Conservation (phyloP, 1,140 invertebrate genomes). For the Neodiprion virginianus region DNA sequence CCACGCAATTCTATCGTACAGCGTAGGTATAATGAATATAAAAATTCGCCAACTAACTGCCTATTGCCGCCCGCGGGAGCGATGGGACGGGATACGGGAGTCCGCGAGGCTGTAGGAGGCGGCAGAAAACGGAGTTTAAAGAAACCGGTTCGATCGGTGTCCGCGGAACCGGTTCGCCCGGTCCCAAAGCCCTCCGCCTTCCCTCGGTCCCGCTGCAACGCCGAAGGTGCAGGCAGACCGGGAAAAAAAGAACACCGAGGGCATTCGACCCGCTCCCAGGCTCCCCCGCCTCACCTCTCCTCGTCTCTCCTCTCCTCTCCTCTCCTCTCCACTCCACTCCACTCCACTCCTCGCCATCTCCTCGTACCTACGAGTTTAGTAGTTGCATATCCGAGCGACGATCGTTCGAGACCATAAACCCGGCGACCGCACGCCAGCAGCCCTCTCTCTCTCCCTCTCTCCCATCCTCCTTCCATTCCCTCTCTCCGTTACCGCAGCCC, state of each 20-base stretch:
- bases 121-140: constrained; percentile 55
- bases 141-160: constrained; percentile 48
- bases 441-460: constrained; percentile 11
- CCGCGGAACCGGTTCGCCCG: constrained; percentile 51
- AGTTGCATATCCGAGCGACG: not conserved
- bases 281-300: constrained; percentile 18
- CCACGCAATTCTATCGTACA: no score
- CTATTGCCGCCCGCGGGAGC: no score
- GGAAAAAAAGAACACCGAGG: not conserved
- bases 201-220: not conserved
- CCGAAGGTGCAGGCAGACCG: not conserved
- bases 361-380: constrained; percentile 4
- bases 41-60: no score
- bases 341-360: constrained; percentile 25
- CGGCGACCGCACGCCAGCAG: not conserved
- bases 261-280: constrained; percentile 12
- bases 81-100: not conserved
- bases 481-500: not conserved
- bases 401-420: not conserved
- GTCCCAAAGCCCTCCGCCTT: constrained; percentile 33
- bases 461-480: constrained; percentile 15
- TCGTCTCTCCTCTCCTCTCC: constrained; percentile 24
- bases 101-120: constrained; percentile 20
- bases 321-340: not conserved
- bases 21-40: no score